A percentile compares a stretch with the other conserved stretches of the same genome.
phyloP scores from a whole-genome alignment of 2,797 vertebrate genomes.

The Semaprochilodus insignis region DNA sequence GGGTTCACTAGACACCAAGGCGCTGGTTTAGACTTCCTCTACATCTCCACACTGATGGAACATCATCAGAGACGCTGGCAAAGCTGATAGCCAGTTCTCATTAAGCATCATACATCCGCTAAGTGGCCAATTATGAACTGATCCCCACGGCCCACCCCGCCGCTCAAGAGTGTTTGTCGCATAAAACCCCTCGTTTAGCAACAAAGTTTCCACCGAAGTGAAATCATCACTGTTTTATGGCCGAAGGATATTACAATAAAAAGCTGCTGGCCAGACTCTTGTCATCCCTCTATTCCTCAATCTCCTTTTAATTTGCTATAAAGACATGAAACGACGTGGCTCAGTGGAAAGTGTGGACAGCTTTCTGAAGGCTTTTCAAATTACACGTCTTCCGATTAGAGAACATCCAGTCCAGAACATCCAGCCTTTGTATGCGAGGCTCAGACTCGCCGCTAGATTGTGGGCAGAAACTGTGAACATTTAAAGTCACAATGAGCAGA shows the following conservation, averaged over 20 bases:
- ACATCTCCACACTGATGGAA: slow-evolving; percentile 8
- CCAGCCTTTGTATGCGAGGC: not conserved
- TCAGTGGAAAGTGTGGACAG: slow-evolving; percentile 42
- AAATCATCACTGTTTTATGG: slow-evolving; percentile 49
- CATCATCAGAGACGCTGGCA: not conserved
- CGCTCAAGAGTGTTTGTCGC: slow-evolving; percentile 33
- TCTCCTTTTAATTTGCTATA: not conserved
- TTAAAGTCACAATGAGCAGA: not conserved
- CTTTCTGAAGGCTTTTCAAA: slow-evolving; percentile 9
- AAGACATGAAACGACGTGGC: slow-evolving; percentile 41
- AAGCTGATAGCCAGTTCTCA: slow-evolving; percentile 28
- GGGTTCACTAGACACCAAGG: slow-evolving; percentile 19
- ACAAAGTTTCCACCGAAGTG: slow-evolving; percentile 51
- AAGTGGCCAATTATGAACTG: slow-evolving; percentile 9
- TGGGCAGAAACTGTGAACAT: not conserved
- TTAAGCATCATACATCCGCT: slow-evolving; percentile 30
- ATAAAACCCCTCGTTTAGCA: slow-evolving; percentile 35
- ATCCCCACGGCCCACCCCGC: not conserved
- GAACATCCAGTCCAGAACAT: slow-evolving; percentile 17
- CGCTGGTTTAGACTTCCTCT: slow-evolving; percentile 4
- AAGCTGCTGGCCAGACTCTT: slow-evolving; percentile 18
- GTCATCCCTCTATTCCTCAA: slow-evolving; percentile 34
- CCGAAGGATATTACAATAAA: slow-evolving; percentile 29
- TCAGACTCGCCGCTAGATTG: too few species aligned
- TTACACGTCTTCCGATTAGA: slow-evolving; percentile 21